Base-by-base conservation (phyloP, 2,888 invertebrate species). In the Calephelis perditalis region DNA sequence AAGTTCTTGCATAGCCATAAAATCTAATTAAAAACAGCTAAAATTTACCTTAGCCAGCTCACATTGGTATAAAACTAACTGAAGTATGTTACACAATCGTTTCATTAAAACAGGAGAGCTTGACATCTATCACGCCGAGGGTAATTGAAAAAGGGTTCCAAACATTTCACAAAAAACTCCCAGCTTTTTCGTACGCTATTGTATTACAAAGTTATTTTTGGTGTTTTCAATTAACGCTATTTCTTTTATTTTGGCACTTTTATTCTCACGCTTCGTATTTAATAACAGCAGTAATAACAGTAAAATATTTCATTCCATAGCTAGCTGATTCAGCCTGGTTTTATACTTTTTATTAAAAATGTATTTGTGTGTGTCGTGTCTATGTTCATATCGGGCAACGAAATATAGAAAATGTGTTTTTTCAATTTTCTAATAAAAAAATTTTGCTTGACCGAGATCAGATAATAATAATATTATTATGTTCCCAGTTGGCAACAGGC, bases 121-220 rank as follows among this genome's bases (percentile, higher is more conserved):
- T 52, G 52, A 52, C 35, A 52, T 35, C 49, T 49, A 49, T 49
- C 49, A 49, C 26, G 49, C 26, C 9, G 49, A 49, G 49, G 49
- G 49, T 49, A 49, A 49, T 49, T 49, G 49, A 49, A 49, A 49
- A 49, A 49, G n/a, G n/a, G 49, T 26, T 49, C 49, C 49, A 49
- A 52, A 52, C 49, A 52, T 52, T 35, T 52, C 26, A 52, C 49
- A 52, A 52, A 52, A 46, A 52, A 52, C 10, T 52, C 49, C 15
- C 49, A 26, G 49, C 49, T 26, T 10, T 52, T 52, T 52, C 49
- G 49, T 35, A 52, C 49, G 49, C 49, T 52, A 52, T 35, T 52
- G 49, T 52, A 52, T 52, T 52, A 52, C 49, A 52, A 52, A 52
- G 49, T 52, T 52, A 52, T 35, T 52, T 52, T 52, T 52, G 11